phyloP scores from a whole-genome alignment of 1,140 invertebrate species.

The Paraescarpia echinospica region DNA sequence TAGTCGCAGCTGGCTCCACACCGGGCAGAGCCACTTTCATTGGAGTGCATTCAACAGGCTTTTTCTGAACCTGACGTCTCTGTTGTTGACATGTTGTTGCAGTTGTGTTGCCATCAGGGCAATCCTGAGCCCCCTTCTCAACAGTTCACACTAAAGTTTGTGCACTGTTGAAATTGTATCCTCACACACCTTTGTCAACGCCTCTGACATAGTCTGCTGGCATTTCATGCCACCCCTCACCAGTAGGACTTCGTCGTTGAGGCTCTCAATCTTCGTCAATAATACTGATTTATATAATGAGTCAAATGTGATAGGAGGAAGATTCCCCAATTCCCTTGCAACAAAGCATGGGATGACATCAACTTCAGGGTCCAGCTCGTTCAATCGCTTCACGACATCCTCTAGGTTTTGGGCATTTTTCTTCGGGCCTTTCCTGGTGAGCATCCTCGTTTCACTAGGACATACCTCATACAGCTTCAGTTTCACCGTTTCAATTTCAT shows the following conservation, averaged over 20 bases:
- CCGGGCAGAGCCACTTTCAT: not conserved
- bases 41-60: too few relatives aligned
- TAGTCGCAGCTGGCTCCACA: not conserved
- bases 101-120: not conserved
- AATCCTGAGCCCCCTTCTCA: not conserved
- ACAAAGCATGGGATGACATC: too few relatives aligned
- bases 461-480: not conserved
- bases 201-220: not conserved
- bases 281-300: not conserved
- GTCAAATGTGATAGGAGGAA: too few relatives aligned
- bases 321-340: too few relatives aligned
- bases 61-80: not conserved
- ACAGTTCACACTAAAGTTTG: not conserved
- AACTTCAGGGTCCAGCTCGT: too few relatives aligned
- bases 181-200: not conserved
- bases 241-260: constrained; percentile 4
- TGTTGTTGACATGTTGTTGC: not conserved
- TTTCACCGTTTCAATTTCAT: not conserved
- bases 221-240: not conserved
- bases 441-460: not conserved
- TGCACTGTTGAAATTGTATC: not conserved
- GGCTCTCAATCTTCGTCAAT: not conserved
- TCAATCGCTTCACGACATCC: too few relatives aligned
- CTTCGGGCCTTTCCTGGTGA: not conserved
- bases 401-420: not conserved